Evolutionary conservation across 2,888 invertebrate species (phyloP).

Genomic region (Lasioglossum oenotherae): DNA sequence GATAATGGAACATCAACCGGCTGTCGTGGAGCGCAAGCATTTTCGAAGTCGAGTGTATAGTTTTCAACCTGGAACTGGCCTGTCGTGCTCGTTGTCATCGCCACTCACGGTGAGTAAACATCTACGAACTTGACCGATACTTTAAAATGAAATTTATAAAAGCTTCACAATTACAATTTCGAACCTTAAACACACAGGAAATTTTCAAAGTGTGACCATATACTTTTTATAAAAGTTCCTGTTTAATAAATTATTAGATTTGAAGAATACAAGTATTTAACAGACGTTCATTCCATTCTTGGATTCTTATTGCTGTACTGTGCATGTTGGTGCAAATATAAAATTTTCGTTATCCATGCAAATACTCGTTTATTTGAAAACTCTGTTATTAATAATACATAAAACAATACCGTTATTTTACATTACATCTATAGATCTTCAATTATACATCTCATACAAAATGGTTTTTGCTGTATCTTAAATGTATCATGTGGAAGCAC

Average conservation of each 20-base stretch:
- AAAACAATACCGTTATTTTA: not conserved
- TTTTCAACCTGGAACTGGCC: not conserved
- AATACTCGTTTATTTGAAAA: too few species aligned
- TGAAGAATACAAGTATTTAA: not conserved
- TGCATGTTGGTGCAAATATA: not conserved
- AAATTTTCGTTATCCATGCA: not conserved
- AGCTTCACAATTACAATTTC: not conserved
- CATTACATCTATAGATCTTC: not conserved
- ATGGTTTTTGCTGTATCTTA: not conserved
- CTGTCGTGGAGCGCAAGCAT: not conserved
- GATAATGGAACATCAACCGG: conserved; percentile 34
- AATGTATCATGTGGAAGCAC: not conserved
- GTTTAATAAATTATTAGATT: not conserved
- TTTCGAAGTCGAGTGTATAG: conserved; percentile 22
- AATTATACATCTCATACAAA: not conserved
- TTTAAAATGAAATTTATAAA: not conserved
- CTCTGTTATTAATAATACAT: not conserved
- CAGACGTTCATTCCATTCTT: not conserved
- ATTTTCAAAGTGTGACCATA: not conserved
- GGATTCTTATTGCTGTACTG: not conserved
- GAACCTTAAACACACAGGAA: not conserved
- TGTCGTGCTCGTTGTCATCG: not conserved
- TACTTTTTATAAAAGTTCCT: not conserved
- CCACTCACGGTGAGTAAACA: conserved; percentile 6
- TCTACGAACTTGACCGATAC: not conserved